phyloP scores from a whole-genome alignment of 30 jellyfish, hydroid and myxozoan species.

The Hydra vulgaris region DNA sequence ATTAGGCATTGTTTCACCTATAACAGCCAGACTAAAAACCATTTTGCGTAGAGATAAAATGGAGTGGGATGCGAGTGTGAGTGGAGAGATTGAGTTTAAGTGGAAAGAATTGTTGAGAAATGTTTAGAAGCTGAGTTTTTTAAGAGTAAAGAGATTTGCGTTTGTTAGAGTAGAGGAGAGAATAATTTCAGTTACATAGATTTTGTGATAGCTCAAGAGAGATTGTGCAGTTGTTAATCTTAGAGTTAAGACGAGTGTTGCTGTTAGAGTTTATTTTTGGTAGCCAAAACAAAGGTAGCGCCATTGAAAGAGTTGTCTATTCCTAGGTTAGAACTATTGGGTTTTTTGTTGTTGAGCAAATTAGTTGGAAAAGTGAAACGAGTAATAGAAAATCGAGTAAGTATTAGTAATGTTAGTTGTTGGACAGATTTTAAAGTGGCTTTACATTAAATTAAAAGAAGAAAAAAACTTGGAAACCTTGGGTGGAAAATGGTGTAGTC shows the following conservation, averaged over 20 bases:
- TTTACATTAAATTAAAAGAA: no score
- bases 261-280: no score
- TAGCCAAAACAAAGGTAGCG: neutral
- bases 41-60: neutral
- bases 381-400: neutral
- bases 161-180: no score
- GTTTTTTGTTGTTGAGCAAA: neutral
- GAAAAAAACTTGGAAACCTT: no score
- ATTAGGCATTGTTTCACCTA: constrained; percentile 3
- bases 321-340: constrained; percentile 2
- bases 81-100: neutral
- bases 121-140: neutral
- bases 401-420: neutral
- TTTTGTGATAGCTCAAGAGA: constrained; percentile 7
- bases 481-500: no score
- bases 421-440: neutral
- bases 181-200: constrained; percentile 1
- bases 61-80: neutral
- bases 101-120: constrained; percentile 1
- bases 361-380: neutral
- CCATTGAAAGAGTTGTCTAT: neutral
- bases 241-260: no score
- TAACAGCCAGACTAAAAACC: neutral
- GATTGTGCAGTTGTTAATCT: neutral
- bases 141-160: constrained; percentile 4